Base-by-base conservation (phyloP, 92 coral and sea anemone genomes). In the Diadumene lineata region DNA sequence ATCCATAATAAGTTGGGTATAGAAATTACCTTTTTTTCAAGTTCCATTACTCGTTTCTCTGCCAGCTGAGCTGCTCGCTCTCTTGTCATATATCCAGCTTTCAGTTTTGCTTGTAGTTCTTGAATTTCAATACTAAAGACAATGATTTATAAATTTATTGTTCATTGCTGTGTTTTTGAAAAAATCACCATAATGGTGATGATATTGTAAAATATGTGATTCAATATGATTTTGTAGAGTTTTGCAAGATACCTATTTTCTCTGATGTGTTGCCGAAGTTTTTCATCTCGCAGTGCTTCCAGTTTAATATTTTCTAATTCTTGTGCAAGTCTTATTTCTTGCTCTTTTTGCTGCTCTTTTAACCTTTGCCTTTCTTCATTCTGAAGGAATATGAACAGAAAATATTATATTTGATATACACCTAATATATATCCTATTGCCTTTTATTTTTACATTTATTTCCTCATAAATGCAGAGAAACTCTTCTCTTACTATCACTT, bases 81-180 rank as follows among this genome's bases (percentile, higher is more conserved):
- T 32, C 91, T 79, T 73, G 92, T 94, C 97, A 92, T 94, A 84
- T 89, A 94, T 2, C 98, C 98, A 66, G 96, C 90, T 64, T 94
- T 94, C 28, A 94, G 81, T 66, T 94, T 94, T 43, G 91, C 91
- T 68, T 94, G 97, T 33, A 94, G 94, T 64, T 94, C 98, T 53
- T 97, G 81, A 61, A 94, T 80, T 72, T 94, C 98, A 74, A 89
- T 91, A 78, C 98, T 94, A 38, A 46, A n/a, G 64, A 56, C 1
- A 27, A n/a, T n/a, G n/a, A n/a, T n/a, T n/a, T n/a, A n/a, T n/a
- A n/a, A n/a, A n/a, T n/a, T n/a, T n/a, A n/a, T n/a, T n/a, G n/a
- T n/a, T n/a, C n/a, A n/a, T n/a, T n/a, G n/a, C n/a, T n/a, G n/a
- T n/a, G n/a, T n/a, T n/a, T n/a, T n/a, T n/a, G n/a, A n/a, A n/a